These are phyloP conservation scores for Chelmon rostratus DNA, from an alignment of 2,797 vertebrate genomes.

Conservation along the genomic window DNA sequence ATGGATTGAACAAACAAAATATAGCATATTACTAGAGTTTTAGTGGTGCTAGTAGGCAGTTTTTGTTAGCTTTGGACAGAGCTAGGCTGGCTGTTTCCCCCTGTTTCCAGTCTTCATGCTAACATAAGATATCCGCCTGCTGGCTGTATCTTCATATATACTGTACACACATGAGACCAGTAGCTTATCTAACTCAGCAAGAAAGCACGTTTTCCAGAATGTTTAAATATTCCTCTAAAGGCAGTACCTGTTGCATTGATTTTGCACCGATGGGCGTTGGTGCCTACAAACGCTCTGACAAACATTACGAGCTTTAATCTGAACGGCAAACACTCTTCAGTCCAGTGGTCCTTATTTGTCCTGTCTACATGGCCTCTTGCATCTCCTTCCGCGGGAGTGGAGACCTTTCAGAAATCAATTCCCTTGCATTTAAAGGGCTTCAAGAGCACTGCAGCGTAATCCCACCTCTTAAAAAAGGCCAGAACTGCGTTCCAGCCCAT, in stretches of 20 bases:
- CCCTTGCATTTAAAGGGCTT: conserved; percentile 54
- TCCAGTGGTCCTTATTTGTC: background rate
- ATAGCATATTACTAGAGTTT: background rate
- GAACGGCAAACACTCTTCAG: background rate
- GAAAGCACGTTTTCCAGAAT: background rate
- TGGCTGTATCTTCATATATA: background rate
- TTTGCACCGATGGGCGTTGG: conserved; percentile 4
- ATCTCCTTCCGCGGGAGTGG: conserved; percentile 29
- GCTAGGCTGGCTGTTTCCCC: background rate
- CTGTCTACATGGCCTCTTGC: conserved; percentile 22
- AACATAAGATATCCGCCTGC: background rate
- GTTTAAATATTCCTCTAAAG: background rate
- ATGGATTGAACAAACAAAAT: background rate
- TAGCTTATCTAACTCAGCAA: background rate
- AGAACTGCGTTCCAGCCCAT: conserved; percentile 73
- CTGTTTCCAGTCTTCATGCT: background rate
- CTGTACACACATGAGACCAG: background rate
- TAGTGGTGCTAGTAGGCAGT: background rate
- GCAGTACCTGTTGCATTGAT: background rate
- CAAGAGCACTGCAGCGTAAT: conserved; percentile 70
- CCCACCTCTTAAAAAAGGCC: conserved; percentile 71
- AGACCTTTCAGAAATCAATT: conserved; percentile 74
- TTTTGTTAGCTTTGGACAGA: background rate
- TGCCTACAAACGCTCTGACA: background rate
- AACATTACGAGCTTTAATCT: conserved; percentile 12